Evolutionary conservation across 1,140 invertebrate genomes (phyloP), one percentile per base, ranked within the genome.

Genomic region (Scaptomyza montana): DNA sequence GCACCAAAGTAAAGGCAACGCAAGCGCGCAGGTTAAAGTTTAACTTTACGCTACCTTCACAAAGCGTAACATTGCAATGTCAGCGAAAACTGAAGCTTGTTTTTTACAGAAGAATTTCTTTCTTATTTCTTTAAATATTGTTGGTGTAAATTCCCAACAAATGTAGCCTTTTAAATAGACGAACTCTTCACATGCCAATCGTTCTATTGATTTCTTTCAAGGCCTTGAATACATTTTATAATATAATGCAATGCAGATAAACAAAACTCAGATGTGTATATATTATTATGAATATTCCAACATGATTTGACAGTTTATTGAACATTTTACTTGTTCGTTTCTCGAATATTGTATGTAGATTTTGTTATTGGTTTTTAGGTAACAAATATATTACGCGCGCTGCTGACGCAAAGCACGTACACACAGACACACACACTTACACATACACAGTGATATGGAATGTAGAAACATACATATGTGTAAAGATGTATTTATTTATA

Each of bases 401-500:
- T 55, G 67, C 84, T 87, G 82, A 87, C 84, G 84, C 79, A 82
- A 74, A 79, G 76, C 82, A 87, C 82, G 82, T 87, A 78, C 81
- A 74, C 72, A 76, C 36, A 72, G 50, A 55, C 19, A 13, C 3
- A 33, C 69, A 54, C 39, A 60, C 13, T 16, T 5, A 33, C 81
- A 85, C 81, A 70, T 78, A 73, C 80, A 70, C 74, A 59, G 7
- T 25, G 61, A 73, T 73, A 68, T 56, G 49, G 16, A 64, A 25
- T 47, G 53, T 16, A 16, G 16, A 1, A 16, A 16, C 16, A 16
- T 57, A 16, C 16, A 16, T 57, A n/a, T 60, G 69, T 53, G 46
- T 65, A 62, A 53, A 71, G 53, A 63, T 74, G 66, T 63, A 56
- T 73, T 73, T 73, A 74, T 74, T 69, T 74, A 57, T 69, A 74